Evolutionary conservation across 2,113 vertebrate genomes (phyloP), one percentile per base, ranked within the genome.

Genomic region (Lanius ludovicianus): DNA sequence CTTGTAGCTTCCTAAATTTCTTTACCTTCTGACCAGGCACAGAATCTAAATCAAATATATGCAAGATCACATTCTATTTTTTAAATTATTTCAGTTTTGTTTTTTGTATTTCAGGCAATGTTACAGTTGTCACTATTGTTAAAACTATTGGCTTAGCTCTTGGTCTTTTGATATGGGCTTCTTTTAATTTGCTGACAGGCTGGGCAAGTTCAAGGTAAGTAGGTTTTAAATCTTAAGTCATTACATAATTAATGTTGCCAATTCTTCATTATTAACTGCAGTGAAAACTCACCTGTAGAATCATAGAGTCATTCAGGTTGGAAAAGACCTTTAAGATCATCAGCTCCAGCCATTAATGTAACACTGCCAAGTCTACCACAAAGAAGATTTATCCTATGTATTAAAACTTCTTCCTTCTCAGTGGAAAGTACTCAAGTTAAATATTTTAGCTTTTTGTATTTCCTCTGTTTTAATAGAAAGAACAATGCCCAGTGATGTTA

Each of bases 161-260:
- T 91, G 99, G 99, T 46, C 97, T 98, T 91, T 97, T 99, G 89
- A 98, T 99, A 87, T 99, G 98, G 98, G 99, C 98, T 83, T 99
- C 99, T 76, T 98, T 98, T 62, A 98, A 98, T 92, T 89, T 99
- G 83, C 69, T 99, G 85, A 99, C 98, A 79, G 99, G 98, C 64
- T 99, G 99, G 99, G 98, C 98, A 70, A 99, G 98, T 97, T 99
- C 99, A 96, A 98, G 99, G 99, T 99, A 96, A 98, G 81, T 44
- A 15, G 13, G 14, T 65, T 89, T 83, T 73, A 53, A 71, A 11
- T 65, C 35, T 60, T 39, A 64, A 80, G 22, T 70, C 15, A 30
- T 78, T 75, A 23, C 4, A 8, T 41, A 59, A n/a, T 39, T 55
- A 46, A 30, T n/a, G 6, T 63, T 86, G 14, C 37, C 21, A 56